Conservation (phyloP, 2,113 vertebrate genomes). For the Rhynchomys soricoides region DNA sequence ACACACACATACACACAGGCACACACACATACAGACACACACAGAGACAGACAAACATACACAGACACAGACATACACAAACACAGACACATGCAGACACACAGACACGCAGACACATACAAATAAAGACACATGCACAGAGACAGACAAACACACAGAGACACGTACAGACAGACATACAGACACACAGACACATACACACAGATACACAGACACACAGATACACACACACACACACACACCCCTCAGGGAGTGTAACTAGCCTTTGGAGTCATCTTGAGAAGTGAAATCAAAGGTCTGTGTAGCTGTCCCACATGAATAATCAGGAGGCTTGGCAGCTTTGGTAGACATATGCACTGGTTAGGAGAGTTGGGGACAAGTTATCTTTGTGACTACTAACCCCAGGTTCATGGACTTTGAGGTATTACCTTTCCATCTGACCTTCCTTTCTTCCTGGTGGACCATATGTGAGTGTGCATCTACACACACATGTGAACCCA, state of each 20-base stretch:
- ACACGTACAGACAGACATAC: not conserved
- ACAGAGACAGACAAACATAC: not conserved
- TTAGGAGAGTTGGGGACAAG: rapidly evolving
- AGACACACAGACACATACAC: not conserved
- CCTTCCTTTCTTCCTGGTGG: not conserved
- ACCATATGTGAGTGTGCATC: rapidly evolving
- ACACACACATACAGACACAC: not conserved
- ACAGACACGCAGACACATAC: not conserved
- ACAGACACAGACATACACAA: not conserved
- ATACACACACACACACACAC: not conserved
- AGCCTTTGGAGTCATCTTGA: not conserved
- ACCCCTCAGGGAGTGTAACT: not conserved
- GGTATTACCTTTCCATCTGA: not conserved
- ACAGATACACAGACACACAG: not conserved
- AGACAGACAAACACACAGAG: not conserved
- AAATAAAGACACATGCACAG: too few species aligned
- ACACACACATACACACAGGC: not conserved
- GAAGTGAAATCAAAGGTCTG: too few species aligned
- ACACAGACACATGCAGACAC: not conserved
- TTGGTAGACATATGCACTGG: rapidly evolving
- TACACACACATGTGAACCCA: rapidly evolving
- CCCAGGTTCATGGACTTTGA: rapidly evolving
- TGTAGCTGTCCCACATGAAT: rapidly evolving
- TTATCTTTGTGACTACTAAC: rapidly evolving
- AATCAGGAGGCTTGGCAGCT: rapidly evolving